Conservation (phyloP, 2,797 vertebrate species). For the Chaunax sp. region DNA sequence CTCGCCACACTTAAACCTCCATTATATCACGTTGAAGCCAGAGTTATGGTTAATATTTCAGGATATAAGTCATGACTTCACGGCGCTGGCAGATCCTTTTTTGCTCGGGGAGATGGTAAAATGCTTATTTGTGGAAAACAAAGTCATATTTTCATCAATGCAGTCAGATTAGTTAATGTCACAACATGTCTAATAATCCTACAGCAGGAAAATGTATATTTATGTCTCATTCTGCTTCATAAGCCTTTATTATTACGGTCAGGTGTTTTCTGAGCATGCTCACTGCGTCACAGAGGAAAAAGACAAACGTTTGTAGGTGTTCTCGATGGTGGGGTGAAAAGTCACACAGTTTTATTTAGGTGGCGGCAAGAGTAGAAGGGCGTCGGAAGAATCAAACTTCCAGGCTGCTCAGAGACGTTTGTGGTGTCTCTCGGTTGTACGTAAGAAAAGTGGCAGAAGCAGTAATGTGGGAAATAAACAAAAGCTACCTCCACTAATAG, state of each 20-base stretch:
- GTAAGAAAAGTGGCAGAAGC: too few relatives aligned
- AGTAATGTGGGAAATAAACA: too few relatives aligned
- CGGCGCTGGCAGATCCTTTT: not conserved
- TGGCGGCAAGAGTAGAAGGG: too few relatives aligned
- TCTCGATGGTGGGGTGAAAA: not conserved
- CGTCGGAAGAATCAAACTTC: too few relatives aligned
- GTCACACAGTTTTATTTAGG: too few relatives aligned
- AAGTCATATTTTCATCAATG: constrained; percentile 17
- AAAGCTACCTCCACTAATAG: too few relatives aligned
- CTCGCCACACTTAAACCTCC: constrained; percentile 19
- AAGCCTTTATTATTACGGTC: constrained; percentile 30
- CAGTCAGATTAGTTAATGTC: constrained; percentile 25
- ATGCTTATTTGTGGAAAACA: constrained; percentile 7
- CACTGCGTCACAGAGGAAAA: not conserved
- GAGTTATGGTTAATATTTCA: constrained; percentile 14
- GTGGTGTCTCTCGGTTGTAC: too few relatives aligned
- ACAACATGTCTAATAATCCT: constrained; percentile 6
- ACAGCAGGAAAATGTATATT: constrained; percentile 23
- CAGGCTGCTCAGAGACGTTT: too few relatives aligned
- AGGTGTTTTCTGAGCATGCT: constrained; percentile 3
- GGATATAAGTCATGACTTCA: not conserved
- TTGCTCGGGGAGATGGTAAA: not conserved
- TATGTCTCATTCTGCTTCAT: constrained; percentile 19
- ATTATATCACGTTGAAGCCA: not conserved
- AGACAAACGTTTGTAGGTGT: constrained; percentile 13